phyloP scores from a whole-genome alignment of 2,113 vertebrate species.

The Poeciliopsis turrubarensis region DNA sequence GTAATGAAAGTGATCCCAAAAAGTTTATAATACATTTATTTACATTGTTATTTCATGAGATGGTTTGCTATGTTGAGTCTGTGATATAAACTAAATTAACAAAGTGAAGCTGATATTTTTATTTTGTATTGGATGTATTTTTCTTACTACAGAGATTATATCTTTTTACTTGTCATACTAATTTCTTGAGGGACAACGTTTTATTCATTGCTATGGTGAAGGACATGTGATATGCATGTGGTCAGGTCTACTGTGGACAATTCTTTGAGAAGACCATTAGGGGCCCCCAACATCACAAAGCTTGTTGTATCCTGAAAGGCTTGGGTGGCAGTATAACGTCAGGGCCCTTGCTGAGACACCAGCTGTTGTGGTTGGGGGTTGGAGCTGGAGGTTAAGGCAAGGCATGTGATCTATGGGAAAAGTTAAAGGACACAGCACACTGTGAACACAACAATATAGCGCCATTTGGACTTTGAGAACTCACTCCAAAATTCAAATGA shows the following conservation, averaged over 20 bases:
- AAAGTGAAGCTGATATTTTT: background rate
- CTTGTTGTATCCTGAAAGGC: slow-evolving; percentile 60
- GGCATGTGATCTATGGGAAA: slow-evolving; percentile 64
- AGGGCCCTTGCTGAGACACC: slow-evolving; percentile 59
- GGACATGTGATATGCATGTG: slow-evolving; percentile 30
- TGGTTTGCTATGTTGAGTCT: background rate
- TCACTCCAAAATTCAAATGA: slow-evolving; percentile 14
- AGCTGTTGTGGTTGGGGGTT: slow-evolving; percentile 76
- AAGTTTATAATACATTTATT: no score
- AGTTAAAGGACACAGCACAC: slow-evolving; percentile 50
- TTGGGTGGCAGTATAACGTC: slow-evolving; percentile 55
- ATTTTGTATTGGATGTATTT: background rate
- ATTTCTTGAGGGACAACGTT: slow-evolving; percentile 3
- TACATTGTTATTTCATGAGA: no score
- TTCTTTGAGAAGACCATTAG: slow-evolving; percentile 52
- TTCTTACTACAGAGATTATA: background rate
- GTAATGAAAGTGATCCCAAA: no score
- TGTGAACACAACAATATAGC: slow-evolving; percentile 17
- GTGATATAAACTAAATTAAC: background rate
- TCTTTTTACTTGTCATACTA: slow-evolving; percentile 1
- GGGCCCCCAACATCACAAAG: slow-evolving; percentile 62
- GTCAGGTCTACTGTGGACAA: slow-evolving; percentile 43
- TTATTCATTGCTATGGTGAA: slow-evolving; percentile 22
- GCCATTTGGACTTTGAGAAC: slow-evolving; percentile 12
- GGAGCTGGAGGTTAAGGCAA: slow-evolving; percentile 32